A percentile compares a stretch with the other conserved stretches of the same genome.
phyloP scores from a whole-genome alignment of 2,888 invertebrate genomes.

The Spilarctia lutea region DNA sequence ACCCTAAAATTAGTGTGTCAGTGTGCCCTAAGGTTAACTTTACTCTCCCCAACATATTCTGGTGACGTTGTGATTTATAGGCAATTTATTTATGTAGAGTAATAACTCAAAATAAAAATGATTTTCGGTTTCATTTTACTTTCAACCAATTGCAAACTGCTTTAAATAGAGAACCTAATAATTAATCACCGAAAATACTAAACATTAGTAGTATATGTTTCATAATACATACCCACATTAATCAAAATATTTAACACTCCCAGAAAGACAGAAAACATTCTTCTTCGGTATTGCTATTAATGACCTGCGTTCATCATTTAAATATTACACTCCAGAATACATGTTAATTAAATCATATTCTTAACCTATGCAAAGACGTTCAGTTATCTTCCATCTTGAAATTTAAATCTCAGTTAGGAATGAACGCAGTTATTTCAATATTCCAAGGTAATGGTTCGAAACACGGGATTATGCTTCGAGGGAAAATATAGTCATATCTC shows the following conservation, averaged over 20 bases:
- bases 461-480: constrained; percentile 24
- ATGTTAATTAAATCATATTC: no score
- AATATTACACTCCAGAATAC: not conserved
- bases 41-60: no score
- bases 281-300: not conserved
- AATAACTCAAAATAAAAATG: not conserved
- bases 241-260: not conserved
- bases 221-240: not conserved
- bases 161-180: no score
- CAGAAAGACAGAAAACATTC: not conserved
- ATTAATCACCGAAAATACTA: no score
- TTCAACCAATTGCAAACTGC: no score
- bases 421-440: constrained; percentile 45
- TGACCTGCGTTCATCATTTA: not conserved
- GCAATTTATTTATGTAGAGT: no score
- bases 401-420: constrained; percentile 28
- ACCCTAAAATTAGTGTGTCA: no score
- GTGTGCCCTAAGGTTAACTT: no score
- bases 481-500: constrained; percentile 31
- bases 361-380: constrained; percentile 27
- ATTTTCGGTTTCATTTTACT: no score
- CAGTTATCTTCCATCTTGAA: constrained; percentile 27
- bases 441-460: constrained; percentile 28
- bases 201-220: no score
- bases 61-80: no score